Base-by-base conservation (phyloP, 1,140 invertebrate species). In the Hesperophylax magnus region DNA sequence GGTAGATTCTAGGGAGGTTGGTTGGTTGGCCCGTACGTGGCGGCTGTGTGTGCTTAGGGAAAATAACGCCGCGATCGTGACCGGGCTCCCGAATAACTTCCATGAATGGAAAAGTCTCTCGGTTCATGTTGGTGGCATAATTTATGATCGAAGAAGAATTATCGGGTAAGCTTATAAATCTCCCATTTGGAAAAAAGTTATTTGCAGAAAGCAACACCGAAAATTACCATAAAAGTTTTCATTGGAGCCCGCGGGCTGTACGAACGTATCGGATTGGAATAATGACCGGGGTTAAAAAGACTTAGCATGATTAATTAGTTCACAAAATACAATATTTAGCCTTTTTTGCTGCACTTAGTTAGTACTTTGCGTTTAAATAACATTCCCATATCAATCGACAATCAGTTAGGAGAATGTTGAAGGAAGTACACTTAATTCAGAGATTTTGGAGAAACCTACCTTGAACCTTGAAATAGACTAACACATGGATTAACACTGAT, bases 31-130 rank as follows among this genome's bases (percentile, higher is more conserved):
- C 80, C 39, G 71, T 22, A 78, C 80, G 80, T 78, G 80, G 53
- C 72, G 71, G 67, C 77, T 82, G 71, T 77, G 71, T 78, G 69
- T 75, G 75, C 77, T 79, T 79, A 82, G 34, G 74, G 81, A 82
- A 78, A 82, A 80, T 82, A 82, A 82, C 81, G 81, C 78, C 72
- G 63, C 39, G 47, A 60, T 80, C 81, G 81, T 82, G 81, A 80
- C 81, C 80, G 31, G 78, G 65, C 65, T 82, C 39, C 77, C 34
- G 72, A 82, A 63, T 47, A 77, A 65, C 60, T 79, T 79, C 71
- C 76, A 58, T 60, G 77, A 71, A 71, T 81, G 60, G 34, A 78
- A 78, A 74, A 82, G 54, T 75, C 77, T 56, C 20, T 53, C 39
- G 60, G 24, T 39, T 34, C 65, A 78, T 39, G 67, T 31, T 67